Base-by-base conservation (phyloP, 2,888 invertebrate genomes). In the Frankliniella intonsa region DNA sequence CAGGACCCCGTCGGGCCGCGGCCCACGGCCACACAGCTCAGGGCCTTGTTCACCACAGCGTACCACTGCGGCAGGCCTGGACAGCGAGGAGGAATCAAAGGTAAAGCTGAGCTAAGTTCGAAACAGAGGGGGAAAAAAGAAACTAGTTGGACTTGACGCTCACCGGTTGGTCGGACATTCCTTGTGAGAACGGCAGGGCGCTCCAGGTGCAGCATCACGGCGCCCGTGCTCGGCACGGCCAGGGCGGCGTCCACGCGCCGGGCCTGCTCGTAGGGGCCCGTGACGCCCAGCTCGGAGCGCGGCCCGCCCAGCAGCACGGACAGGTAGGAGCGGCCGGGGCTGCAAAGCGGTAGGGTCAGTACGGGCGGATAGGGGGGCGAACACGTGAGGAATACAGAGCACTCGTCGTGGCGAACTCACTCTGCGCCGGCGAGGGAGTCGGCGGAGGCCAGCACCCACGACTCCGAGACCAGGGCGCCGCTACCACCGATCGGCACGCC, bases 181-280 rank as follows among this genome's bases (percentile, higher is more conserved):
- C 91, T 90, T 0, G 92, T 91, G 84, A 92, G 91, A 50, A 89
- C 88, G 2, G 92, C 90, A 0, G 91, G 89, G 81, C 88, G 85
- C 83, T 90, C 90, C 83, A 95, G 87, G 86, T 92, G 92, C 81
- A 95, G 87, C 49, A 96, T 86, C 7, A 90, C 86, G 0, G 92
- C 90, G 86, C 93, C 91, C 22, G 91, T 91, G 50, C 89, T 88
- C 55, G 90, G 89, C 19, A 94, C 87, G 3, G 87, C 87, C 84
- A 90, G 90, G 9, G 91, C 89, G 51, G 90, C 90, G 84, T 92
- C 90, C 7, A 95, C 90, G 82, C 89, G 88, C 51, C 90, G 88
- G n/a, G 91, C 89, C 89, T 94, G 93, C 86, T 95, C 94, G 86
- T 93, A 90, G 8, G 93, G 92, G 76, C 94, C 92, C 83, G 89